Evolutionary conservation across 2,888 invertebrate species (phyloP), one percentile per base, ranked within the genome.

Genomic region (Brachynemurus nebulosus): DNA sequence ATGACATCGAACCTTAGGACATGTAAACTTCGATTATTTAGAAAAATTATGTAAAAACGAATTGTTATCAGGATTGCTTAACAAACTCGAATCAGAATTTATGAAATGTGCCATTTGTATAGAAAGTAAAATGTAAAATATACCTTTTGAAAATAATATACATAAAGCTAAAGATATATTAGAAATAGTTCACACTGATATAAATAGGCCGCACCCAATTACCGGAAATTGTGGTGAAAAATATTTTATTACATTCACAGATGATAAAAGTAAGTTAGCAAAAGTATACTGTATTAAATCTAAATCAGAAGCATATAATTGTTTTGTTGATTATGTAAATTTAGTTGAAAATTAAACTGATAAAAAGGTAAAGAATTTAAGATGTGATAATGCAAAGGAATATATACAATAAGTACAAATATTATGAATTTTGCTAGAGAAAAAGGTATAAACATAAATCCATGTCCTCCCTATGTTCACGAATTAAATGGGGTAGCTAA

Each of bases 51-150:
- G n/a, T n/a, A n/a, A n/a, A n/a, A n/a, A n/a, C n/a, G n/a, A n/a
- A n/a, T n/a, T n/a, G n/a, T n/a, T n/a, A n/a, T n/a, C n/a, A n/a
- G n/a, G n/a, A n/a, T n/a, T n/a, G n/a, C n/a, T n/a, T n/a, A n/a
- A n/a, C n/a, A n/a, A n/a, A n/a, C n/a, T n/a, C n/a, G n/a, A n/a
- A n/a, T n/a, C n/a, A n/a, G n/a, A n/a, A n/a, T n/a, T n/a, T n/a
- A n/a, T n/a, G n/a, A n/a, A n/a, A n/a, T n/a, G n/a, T n/a, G n/a
- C n/a, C n/a, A n/a, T n/a, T 21, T 54, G 53, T 48, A 45, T 52
- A 7, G 41, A 52, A 50, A 54, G 48, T 49, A 52, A 53, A 52
- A 55, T 54, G 54, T 44, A 48, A 41, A 55, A 54, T 42, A 30
- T 53, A 48, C 42, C 47, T 12, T 55, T 52, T 46, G 20, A 52